Percentiles rank a stretch among this genome's conserved stretches.
phyloP scores from a whole-genome alignment of 1,140 invertebrate genomes.

The Pachypeltis micranthus region DNA sequence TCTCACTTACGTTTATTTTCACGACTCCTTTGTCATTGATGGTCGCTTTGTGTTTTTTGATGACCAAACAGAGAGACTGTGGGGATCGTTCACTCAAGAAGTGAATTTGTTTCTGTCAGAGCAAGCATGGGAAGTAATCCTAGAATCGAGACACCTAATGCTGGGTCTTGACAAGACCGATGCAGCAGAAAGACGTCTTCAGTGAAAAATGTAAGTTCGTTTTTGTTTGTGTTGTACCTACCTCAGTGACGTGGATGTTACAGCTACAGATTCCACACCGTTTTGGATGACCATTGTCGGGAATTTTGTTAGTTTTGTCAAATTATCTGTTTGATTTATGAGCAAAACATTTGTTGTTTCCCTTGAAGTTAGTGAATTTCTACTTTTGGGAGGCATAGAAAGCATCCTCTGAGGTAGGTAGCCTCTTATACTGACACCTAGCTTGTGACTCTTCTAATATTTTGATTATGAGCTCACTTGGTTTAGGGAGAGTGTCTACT shows the following conservation, averaged over 20 bases:
- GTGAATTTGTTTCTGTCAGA: no score
- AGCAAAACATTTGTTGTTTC: background rate
- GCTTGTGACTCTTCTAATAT: slow-evolving; percentile 25
- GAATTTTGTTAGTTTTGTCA: background rate
- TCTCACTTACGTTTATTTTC: no score
- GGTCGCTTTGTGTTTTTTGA: no score
- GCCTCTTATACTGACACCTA: background rate
- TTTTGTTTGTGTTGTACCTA: background rate
- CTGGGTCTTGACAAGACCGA: background rate
- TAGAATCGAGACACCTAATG: background rate
- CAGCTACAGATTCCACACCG: background rate
- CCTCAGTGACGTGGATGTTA: background rate
- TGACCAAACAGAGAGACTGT: no score
- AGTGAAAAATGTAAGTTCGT: background rate
- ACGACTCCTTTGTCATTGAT: no score
- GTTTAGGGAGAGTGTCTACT: slow-evolving; percentile 23
- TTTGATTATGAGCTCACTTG: slow-evolving; percentile 29
- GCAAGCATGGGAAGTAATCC: no score
- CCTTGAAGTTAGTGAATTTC: background rate
- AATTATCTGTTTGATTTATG: no score
- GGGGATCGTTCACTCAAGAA: no score
- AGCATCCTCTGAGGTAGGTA: background rate
- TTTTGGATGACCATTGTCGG: no score
- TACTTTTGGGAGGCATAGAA: background rate
- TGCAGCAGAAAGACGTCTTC: background rate